Percentiles rank a stretch among this genome's conserved stretches.
phyloP scores from a whole-genome alignment of 2,888 invertebrate species.

The Polia nebulosa region DNA sequence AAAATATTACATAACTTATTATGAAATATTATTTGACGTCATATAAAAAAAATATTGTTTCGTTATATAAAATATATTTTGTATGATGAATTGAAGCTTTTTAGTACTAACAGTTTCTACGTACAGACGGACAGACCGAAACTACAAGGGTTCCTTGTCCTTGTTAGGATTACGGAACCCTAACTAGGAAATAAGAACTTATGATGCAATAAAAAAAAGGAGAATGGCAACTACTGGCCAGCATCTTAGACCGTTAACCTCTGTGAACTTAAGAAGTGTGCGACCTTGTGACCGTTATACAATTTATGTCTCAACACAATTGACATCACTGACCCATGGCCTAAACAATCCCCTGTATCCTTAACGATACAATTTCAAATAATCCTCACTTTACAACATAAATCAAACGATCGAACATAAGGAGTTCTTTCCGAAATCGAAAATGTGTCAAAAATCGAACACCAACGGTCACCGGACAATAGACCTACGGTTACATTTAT shows the following conservation, averaged over 20 bases:
- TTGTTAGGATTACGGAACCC: no score
- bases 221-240: slow-evolving; percentile 15
- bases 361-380: slow-evolving; percentile 76
- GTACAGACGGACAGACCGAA: no score
- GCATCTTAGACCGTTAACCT: slow-evolving; percentile 82
- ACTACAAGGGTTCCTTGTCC: no score
- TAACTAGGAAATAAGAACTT: neutral
- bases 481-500: slow-evolving; percentile 86
- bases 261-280: slow-evolving; percentile 81
- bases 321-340: slow-evolving; percentile 85
- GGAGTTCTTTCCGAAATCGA: slow-evolving; percentile 84
- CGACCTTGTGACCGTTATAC: slow-evolving; percentile 86
- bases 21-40: no score
- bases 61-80: no score
- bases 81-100: no score
- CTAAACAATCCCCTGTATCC: slow-evolving; percentile 82
- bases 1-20: no score
- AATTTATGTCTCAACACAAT: slow-evolving; percentile 80
- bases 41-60: no score
- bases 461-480: slow-evolving; percentile 84
- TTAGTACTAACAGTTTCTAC: no score
- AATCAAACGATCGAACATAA: slow-evolving; percentile 87
- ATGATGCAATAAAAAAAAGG: neutral
- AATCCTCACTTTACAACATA: slow-evolving; percentile 83
- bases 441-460: slow-evolving; percentile 87